Conservation (phyloP, 1,140 invertebrate species). For the Ridgeia piscesae region DNA sequence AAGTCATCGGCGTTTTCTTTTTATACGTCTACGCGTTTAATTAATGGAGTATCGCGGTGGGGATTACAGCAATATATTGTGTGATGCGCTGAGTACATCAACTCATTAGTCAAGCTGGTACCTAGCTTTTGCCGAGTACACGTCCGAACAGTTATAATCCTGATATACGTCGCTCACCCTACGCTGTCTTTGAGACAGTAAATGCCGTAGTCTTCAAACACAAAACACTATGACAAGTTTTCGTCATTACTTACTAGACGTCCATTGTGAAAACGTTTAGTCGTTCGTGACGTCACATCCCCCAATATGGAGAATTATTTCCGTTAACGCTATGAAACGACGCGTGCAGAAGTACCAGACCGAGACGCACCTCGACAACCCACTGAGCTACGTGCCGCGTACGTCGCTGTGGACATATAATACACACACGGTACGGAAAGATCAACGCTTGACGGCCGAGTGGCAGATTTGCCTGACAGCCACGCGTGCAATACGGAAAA, state of each 20-base stretch:
- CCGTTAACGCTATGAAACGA: neutral
- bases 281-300: neutral
- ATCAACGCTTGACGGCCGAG: neutral
- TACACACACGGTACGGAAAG: neutral
- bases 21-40: neutral
- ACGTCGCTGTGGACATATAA: neutral
- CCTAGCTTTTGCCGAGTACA: neutral
- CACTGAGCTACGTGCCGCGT: neutral
- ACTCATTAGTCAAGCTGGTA: neutral
- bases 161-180: neutral
- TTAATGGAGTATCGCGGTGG: neutral
- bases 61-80: neutral
- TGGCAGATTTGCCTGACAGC: neutral
- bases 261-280: no score
- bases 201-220: neutral
- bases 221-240: no score
- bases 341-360: neutral
- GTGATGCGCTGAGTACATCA: neutral
- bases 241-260: no score
- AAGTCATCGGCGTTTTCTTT: no score
- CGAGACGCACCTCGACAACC: neutral
- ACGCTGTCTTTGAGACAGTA: neutral
- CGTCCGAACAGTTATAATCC: neutral
- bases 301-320: neutral
- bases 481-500: neutral